These are phyloP conservation scores for Etheostoma nigrum DNA, from an alignment of 2,797 vertebrate genomes.

Conservation along the genomic window DNA sequence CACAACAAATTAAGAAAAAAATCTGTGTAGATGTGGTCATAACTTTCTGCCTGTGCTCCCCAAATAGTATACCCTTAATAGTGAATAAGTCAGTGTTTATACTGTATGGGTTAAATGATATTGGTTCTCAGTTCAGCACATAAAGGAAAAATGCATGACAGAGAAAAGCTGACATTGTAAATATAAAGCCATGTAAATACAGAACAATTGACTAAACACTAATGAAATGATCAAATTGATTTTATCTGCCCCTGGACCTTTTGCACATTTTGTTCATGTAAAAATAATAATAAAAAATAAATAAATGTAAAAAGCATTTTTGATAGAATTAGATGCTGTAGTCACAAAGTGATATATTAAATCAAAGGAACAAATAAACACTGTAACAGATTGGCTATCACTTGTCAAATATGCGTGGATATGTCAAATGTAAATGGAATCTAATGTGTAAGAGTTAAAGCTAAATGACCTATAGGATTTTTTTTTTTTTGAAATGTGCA, in stretches of 20 bases:
- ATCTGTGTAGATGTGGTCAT: constrained; percentile 55
- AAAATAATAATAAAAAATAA: not conserved
- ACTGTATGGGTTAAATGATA: constrained; percentile 28
- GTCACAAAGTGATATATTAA: not conserved
- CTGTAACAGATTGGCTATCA: constrained; percentile 4
- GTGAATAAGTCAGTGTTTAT: constrained; percentile 41
- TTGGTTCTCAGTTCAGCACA: constrained; percentile 29
- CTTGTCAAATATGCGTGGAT: constrained; percentile 1
- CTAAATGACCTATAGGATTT: constrained; percentile 11
- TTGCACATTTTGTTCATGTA: constrained; percentile 44
- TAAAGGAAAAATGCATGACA: constrained; percentile 55
- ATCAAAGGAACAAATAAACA: constrained; percentile 5
- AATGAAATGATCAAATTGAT: constrained; percentile 28
- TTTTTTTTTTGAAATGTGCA: constrained; percentile 30
- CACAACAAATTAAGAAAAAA: constrained; percentile 16
- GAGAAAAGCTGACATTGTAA: constrained; percentile 57
- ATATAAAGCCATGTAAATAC: constrained; percentile 67
- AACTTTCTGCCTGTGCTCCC: constrained; percentile 10
- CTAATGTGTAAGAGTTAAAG: not conserved
- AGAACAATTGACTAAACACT: constrained; percentile 47
- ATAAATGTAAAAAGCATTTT: constrained; percentile 9
- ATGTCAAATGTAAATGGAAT: constrained; percentile 1
- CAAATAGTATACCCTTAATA: constrained; percentile 29
- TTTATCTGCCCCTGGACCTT: constrained; percentile 22
- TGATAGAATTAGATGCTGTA: not conserved